These are phyloP conservation scores for Astreopora myriophthalma DNA, from an alignment of 64 coral and sea anemone genomes.

Conservation along the genomic window DNA sequence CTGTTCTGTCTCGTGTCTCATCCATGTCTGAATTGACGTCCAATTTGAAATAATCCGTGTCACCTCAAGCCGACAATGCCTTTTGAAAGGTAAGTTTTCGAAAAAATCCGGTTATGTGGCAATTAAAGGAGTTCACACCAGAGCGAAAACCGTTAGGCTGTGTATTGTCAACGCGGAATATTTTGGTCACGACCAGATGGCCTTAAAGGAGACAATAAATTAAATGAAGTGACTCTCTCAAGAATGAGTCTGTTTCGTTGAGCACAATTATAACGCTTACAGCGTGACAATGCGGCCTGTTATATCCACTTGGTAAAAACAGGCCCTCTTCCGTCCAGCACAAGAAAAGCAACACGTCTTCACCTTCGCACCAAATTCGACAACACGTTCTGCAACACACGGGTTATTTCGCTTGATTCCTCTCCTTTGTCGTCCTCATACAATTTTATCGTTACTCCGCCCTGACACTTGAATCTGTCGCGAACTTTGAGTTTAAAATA, in stretches of 20 bases:
- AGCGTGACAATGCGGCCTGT: not conserved
- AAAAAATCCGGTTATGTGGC: not conserved
- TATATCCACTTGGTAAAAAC: not conserved
- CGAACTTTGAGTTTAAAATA: not conserved
- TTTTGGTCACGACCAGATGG: slow-evolving; percentile 35
- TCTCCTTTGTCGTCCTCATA: slow-evolving; percentile 1
- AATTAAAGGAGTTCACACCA: not conserved
- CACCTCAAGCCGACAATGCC: not conserved
- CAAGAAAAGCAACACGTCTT: not conserved
- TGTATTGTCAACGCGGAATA: not conserved
- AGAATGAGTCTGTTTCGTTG: not conserved
- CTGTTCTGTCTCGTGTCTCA: not conserved
- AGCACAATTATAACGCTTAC: not conserved
- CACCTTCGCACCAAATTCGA: not conserved
- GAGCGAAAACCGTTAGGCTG: slow-evolving; percentile 4
- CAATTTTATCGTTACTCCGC: slow-evolving; percentile 3
- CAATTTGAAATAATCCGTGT: not conserved
- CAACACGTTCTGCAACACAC: not conserved
- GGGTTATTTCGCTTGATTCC: not conserved
- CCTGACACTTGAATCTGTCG: slow-evolving; percentile 39
- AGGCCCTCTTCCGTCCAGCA: not conserved
- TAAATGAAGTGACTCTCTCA: not conserved
- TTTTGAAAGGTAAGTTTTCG: not conserved
- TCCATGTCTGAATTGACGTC: not conserved
- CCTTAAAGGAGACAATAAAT: slow-evolving; percentile 6